A percentile compares a stretch with the other conserved stretches of the same genome.
Conservation (phyloP, 2,797 vertebrate species). For the Linurgus olivaceus region DNA sequence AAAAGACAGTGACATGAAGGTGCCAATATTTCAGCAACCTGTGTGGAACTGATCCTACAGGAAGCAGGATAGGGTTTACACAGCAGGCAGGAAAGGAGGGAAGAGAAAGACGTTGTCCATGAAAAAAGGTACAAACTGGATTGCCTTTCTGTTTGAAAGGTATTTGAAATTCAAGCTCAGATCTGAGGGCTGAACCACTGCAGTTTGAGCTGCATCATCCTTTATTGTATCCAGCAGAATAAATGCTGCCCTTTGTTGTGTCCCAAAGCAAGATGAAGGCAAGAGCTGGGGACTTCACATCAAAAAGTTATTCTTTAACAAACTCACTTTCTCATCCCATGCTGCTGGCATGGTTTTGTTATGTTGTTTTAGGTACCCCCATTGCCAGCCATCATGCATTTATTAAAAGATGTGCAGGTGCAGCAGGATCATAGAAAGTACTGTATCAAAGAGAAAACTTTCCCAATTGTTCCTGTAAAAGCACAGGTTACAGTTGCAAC, state of each 20-base stretch:
- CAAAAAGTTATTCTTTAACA: neutral
- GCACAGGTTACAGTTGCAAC: neutral
- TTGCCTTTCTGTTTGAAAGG: neutral
- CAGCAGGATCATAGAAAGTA: neutral
- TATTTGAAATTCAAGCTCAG: slow-evolving; percentile 40
- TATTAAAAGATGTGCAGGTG: neutral
- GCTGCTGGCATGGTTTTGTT: neutral
- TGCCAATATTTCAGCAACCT: slow-evolving; percentile 54
- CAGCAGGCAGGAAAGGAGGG: neutral
- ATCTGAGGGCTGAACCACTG: neutral
- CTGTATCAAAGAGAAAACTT: neutral
- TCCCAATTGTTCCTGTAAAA: neutral
- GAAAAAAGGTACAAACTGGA: slow-evolving; percentile 6
- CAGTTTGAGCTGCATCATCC: neutral
- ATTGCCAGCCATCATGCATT: neutral
- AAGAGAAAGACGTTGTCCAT: neutral
- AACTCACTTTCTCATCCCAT: neutral
- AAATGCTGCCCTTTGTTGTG: slow-evolving; percentile 38
- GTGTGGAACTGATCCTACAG: slow-evolving; percentile 22
- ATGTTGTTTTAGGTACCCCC: neutral
- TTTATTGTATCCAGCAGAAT: neutral
- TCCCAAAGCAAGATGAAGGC: neutral
- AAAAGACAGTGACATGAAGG: slow-evolving; percentile 37
- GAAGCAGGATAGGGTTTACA: neutral
- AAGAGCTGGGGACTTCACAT: neutral